Evolutionary conservation across 2,797 vertebrate genomes (phyloP).

Genomic region (Sebastes glaucus): DNA sequence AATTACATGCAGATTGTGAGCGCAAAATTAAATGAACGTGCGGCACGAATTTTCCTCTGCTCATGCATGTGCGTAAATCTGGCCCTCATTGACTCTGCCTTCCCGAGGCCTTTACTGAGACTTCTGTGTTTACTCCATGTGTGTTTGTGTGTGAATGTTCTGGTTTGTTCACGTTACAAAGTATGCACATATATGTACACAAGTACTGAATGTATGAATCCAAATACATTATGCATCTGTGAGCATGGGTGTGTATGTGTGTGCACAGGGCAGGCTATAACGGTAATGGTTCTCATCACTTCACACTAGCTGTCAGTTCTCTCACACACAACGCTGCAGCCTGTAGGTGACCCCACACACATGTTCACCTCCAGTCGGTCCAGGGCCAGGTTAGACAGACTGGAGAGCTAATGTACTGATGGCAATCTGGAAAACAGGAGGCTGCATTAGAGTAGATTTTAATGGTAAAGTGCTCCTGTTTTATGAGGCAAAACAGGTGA

Average conservation of each 20-base stretch:
- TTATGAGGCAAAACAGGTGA: not conserved
- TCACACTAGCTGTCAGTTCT: conserved; percentile 69
- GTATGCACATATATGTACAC: not conserved
- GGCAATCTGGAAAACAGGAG: conserved; percentile 14
- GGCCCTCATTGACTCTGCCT: not conserved
- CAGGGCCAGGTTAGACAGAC: not conserved
- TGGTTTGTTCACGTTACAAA: not conserved
- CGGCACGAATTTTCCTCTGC: not conserved
- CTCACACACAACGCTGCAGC: conserved; percentile 33
- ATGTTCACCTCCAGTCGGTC: conserved; percentile 28
- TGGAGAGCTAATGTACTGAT: conserved; percentile 1
- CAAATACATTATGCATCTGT: not conserved
- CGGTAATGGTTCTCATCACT: conserved; percentile 71
- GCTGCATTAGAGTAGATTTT: not conserved
- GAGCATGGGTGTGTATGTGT: not conserved
- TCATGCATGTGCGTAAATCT: not conserved
- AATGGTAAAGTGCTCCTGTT: not conserved
- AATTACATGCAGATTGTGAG: conserved; percentile 38
- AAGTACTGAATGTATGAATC: not conserved
- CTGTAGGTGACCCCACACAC: conserved; percentile 51
- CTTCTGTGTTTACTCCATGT: conserved; percentile 16
- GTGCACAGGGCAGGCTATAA: conserved; percentile 3
- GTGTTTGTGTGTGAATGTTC: not conserved
- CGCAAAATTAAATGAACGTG: not conserved
- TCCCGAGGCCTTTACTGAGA: not conserved